A percentile compares a stretch with the other conserved stretches of the same genome.
Conservation (phyloP, 2,888 invertebrate genomes). For the Nephrotoma guestfalica region DNA sequence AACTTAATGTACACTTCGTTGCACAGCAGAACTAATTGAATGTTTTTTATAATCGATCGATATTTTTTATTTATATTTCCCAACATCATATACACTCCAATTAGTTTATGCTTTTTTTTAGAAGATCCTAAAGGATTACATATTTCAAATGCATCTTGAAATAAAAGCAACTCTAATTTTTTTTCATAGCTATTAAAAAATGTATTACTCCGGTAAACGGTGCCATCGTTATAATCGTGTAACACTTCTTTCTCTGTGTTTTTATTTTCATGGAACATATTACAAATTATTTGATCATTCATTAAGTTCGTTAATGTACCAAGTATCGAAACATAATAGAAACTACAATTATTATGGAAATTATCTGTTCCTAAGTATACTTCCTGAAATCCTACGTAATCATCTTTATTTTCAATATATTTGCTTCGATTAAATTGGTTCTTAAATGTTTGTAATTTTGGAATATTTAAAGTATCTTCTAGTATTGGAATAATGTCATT, state of each 20-base stretch:
- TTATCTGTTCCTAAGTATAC: background rate
- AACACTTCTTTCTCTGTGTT: background rate
- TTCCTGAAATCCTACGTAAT: background rate
- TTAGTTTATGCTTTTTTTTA: background rate
- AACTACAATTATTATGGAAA: background rate
- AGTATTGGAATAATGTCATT: background rate
- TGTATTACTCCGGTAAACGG: background rate
- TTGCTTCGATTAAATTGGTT: background rate
- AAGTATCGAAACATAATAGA: background rate
- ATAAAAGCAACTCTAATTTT: background rate
- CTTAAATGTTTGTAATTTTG: background rate
- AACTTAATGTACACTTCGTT: background rate
- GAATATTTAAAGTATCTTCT: background rate
- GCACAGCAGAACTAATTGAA: background rate
- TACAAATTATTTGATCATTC: background rate
- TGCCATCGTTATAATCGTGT: background rate
- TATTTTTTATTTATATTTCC: background rate
- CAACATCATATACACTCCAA: background rate
- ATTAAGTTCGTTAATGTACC: background rate
- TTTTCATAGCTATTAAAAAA: background rate
- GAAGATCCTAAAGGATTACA: background rate
- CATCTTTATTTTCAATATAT: background rate
- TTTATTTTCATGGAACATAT: background rate
- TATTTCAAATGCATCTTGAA: background rate
- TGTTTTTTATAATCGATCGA: background rate